These are phyloP conservation scores for Plestiodon gilberti DNA, from an alignment of 2,113 vertebrate genomes.

Conservation along the genomic window DNA sequence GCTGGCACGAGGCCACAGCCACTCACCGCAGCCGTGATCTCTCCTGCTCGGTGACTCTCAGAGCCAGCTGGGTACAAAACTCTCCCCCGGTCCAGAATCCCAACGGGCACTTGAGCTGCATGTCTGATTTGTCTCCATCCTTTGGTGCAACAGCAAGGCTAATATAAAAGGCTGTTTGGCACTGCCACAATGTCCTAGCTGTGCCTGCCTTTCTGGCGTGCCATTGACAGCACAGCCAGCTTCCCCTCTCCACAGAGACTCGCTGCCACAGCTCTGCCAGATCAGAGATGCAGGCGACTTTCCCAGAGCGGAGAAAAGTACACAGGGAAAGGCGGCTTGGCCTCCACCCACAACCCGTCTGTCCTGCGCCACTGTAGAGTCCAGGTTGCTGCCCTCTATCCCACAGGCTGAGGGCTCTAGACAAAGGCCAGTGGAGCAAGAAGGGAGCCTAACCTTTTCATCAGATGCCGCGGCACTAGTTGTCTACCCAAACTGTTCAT, in stretches of 20 bases:
- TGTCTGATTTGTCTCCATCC: constrained; percentile 7
- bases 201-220: not conserved
- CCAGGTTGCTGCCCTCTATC: not conserved
- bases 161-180: constrained; percentile 2
- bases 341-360: not conserved
- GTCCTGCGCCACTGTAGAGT: not conserved
- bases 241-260: not conserved
- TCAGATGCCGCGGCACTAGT: not conserved
- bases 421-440: not conserved
- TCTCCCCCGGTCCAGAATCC: not conserved
- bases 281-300: not conserved
- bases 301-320: not conserved
- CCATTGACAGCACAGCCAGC: not conserved
- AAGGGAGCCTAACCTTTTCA: not conserved
- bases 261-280: not conserved
- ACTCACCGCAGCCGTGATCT: constrained; percentile 10
- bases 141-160: not conserved
- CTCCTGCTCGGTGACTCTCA: constrained; percentile 18
- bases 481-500: not conserved
- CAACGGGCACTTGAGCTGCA: constrained; percentile 8
- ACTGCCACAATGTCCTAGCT: not conserved
- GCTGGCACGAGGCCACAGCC: constrained; percentile 23
- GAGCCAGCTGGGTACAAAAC: constrained; percentile 32
- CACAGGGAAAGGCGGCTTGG: too few relatives aligned
- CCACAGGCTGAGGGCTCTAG: not conserved